Evolutionary conservation across 2,888 invertebrate species (phyloP), one percentile per base, ranked within the genome.

Genomic region (Folsomia manolachei): DNA sequence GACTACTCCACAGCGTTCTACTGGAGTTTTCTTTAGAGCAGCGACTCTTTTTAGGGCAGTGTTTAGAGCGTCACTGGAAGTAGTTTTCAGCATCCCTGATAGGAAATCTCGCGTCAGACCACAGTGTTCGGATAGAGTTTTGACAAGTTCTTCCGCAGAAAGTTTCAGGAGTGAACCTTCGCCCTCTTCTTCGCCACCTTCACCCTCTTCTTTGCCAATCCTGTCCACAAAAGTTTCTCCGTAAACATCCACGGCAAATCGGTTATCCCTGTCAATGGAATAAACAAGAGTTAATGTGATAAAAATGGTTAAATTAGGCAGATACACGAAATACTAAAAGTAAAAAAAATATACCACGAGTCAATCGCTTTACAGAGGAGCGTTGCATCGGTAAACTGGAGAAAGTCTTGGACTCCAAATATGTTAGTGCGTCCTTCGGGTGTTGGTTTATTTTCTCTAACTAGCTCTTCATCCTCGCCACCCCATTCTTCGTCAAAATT

Each of bases 211-310:
- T n/a, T n/a, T n/a, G n/a, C n/a, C n/a, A 68, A 51, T 63, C 60
- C 75, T 76, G 51, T 78, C 77, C n/a, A 79, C 75, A 27, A 73
- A 27, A 1, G 73, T 69, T n/a, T 73, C 72, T 4, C 79, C 79
- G 25, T 72, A 78, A 9, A 79, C 52, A 25, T 76, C 74, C 66
- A 79, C 72, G 14, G 75, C 63, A 61, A 79, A 79, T 7, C 74
- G 74, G 52, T 79, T 79, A 52, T 77, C 74, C n/a, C n/a, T n/a
- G n/a, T n/a, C n/a, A n/a, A n/a, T n/a, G n/a, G n/a, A n/a, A n/a
- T n/a, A n/a, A n/a, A n/a, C n/a, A n/a, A n/a, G n/a, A n/a, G n/a
- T n/a, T n/a, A n/a, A n/a, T n/a, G n/a, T n/a, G n/a, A n/a, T n/a
- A n/a, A n/a, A n/a, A n/a, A n/a, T n/a, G n/a, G n/a, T n/a, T n/a